A percentile compares a stretch with the other conserved stretches of the same genome.
These are phyloP conservation scores for Lochmaea capreae DNA, from an alignment of 2,888 invertebrate species.

Conservation along the genomic window DNA sequence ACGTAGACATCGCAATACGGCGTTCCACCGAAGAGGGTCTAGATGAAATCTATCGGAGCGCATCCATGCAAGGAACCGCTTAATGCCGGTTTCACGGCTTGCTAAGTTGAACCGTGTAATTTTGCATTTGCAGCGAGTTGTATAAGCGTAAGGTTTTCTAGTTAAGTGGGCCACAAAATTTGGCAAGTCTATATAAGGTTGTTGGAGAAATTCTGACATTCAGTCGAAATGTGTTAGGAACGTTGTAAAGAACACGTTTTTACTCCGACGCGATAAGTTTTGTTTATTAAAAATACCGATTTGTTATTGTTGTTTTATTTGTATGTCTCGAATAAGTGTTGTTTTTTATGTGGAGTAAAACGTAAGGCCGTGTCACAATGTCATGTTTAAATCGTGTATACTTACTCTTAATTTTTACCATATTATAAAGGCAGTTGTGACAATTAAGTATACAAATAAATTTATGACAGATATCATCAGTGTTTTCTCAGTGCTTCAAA, in stretches of 20 bases:
- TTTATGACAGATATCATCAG: no score
- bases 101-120: slow-evolving; percentile 72
- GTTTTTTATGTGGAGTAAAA: background rate
- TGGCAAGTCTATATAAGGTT: slow-evolving; percentile 71
- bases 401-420: no score
- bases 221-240: slow-evolving; percentile 55
- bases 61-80: slow-evolving; percentile 65
- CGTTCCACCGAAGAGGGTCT: slow-evolving; percentile 36
- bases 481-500: no score
- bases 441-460: no score
- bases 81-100: slow-evolving; percentile 69
- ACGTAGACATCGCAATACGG: slow-evolving; percentile 22
- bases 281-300: slow-evolving; percentile 1
- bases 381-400: no score
- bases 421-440: no score
- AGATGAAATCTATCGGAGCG: slow-evolving; percentile 59
- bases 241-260: slow-evolving; percentile 33
- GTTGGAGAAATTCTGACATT: slow-evolving; percentile 55
- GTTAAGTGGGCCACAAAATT: slow-evolving; percentile 74
- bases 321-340: background rate
- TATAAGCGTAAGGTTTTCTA: slow-evolving; percentile 71
- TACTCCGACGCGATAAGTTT: slow-evolving; percentile 10
- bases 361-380: no score
- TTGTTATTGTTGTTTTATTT: slow-evolving; percentile 10
- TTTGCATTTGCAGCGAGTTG: slow-evolving; percentile 69